Conservation (phyloP, 64 coral and sea anemone genomes). For the Orbicella faveolata region DNA sequence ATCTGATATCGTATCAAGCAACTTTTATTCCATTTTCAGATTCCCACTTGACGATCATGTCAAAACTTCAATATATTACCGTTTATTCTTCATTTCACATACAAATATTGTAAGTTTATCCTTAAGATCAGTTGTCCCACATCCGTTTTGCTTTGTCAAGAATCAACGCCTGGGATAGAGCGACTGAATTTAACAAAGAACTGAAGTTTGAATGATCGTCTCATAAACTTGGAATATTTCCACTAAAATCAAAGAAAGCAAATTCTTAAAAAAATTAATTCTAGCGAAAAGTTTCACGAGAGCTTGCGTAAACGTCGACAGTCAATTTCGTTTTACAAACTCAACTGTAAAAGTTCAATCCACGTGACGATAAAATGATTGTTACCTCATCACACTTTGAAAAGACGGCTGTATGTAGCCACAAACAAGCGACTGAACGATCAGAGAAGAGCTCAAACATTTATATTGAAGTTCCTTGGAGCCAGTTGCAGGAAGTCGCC, state of each 20-base stretch:
- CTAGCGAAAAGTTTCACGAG: not conserved
- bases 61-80: slow-evolving; percentile 4
- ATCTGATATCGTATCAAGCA: not conserved
- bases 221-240: not conserved
- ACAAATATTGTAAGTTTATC: not conserved
- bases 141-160: not conserved
- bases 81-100: not conserved
- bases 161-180: not conserved
- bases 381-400: not conserved
- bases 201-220: too few relatives aligned
- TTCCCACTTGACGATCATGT: not conserved
- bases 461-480: not conserved
- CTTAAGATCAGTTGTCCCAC: not conserved
- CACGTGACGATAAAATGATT: not conserved
- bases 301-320: not conserved
- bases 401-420: not conserved
- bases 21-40: not conserved
- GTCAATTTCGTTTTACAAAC: too few relatives aligned
- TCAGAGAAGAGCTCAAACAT: not conserved
- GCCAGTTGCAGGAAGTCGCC: slow-evolving; percentile 16
- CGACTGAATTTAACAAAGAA: too few relatives aligned
- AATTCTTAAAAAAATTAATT: not conserved
- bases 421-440: not conserved
- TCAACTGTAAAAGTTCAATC: not conserved
- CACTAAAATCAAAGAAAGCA: not conserved